Evolutionary conservation across 2,797 vertebrate species (phyloP).

Genomic region (Orientallactaga sibirica): DNA sequence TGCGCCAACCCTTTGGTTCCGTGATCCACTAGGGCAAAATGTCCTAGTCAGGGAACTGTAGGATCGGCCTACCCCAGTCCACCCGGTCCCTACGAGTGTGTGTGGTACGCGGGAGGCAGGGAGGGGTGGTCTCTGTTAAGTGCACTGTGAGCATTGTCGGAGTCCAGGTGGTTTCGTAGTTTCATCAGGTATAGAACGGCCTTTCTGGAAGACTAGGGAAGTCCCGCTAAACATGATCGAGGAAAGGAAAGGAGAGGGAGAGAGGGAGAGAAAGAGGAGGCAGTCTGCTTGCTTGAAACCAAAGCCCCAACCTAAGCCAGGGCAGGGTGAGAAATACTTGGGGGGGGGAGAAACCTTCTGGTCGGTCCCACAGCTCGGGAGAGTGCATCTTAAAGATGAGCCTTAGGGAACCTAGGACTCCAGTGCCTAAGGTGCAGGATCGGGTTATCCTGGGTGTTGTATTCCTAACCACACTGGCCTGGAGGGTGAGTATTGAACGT

Average conservation of each 20-base stretch:
- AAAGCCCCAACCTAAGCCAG: not conserved
- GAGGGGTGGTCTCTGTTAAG: not conserved
- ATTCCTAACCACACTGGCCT: conserved; percentile 88
- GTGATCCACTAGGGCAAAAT: conserved; percentile 73
- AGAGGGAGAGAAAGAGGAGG: not conserved
- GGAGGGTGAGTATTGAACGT: conserved; percentile 87
- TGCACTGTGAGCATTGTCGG: not conserved
- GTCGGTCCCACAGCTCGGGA: not conserved
- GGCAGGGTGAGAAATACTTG: not conserved
- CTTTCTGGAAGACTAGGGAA: not conserved
- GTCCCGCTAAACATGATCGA: not conserved
- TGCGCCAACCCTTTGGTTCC: conserved; percentile 87
- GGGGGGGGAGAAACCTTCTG: not conserved
- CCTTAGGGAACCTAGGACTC: conserved; percentile 86
- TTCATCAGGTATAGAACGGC: rapidly evolving
- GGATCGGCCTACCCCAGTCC: not conserved
- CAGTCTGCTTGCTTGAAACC: not conserved
- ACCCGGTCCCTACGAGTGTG: not conserved
- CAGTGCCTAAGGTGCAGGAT: conserved; percentile 86
- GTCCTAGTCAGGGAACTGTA: not conserved
- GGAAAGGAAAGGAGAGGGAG: not conserved
- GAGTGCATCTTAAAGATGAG: conserved; percentile 89
- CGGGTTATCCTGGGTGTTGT: conserved; percentile 81
- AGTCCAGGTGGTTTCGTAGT: not conserved
- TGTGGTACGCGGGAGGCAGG: not conserved